phyloP scores from a whole-genome alignment of 2,888 invertebrate species.

The Apeira syringaria region DNA sequence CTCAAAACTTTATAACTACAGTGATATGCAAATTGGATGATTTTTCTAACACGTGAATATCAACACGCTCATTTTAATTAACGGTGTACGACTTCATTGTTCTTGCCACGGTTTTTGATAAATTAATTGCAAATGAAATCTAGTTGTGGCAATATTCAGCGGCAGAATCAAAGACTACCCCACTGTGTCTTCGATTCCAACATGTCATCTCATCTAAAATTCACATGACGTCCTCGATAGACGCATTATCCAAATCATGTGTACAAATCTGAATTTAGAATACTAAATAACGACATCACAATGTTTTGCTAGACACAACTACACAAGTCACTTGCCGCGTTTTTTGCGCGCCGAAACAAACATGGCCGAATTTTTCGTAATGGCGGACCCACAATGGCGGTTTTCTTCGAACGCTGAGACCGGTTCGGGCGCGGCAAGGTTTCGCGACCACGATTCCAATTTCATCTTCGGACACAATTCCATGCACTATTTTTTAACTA shows the following conservation, averaged over 20 bases:
- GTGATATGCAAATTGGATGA: too few relatives aligned
- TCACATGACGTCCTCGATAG: too few relatives aligned
- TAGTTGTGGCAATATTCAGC: too few relatives aligned
- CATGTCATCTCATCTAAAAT: conserved; percentile 37
- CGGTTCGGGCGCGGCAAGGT: conserved; percentile 59
- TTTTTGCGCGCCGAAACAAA: conserved; percentile 65
- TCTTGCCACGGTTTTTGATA: too few relatives aligned
- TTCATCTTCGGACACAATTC: conserved; percentile 49
- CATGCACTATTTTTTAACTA: conserved; percentile 55
- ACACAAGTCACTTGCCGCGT: too few relatives aligned
- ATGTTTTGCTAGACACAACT: too few relatives aligned
- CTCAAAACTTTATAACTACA: too few relatives aligned
- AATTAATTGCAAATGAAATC: too few relatives aligned
- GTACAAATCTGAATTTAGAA: conserved; percentile 46
- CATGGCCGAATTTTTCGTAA: conserved; percentile 76
- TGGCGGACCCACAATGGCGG: conserved; percentile 65
- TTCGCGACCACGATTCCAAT: conserved; percentile 57
- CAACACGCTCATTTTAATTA: too few relatives aligned
- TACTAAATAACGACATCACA: conserved; percentile 42
- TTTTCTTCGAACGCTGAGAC: conserved; percentile 57
- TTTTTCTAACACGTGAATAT: too few relatives aligned
- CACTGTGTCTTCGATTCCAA: conserved; percentile 33
- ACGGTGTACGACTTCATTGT: too few relatives aligned
- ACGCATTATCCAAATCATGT: conserved; percentile 39
- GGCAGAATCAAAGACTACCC: conserved; percentile 13